A percentile compares a stretch with the other conserved stretches of the same genome.
These are phyloP conservation scores for Chaetodon trifascialis DNA, from an alignment of 2,113 vertebrate species.

Conservation along the genomic window DNA sequence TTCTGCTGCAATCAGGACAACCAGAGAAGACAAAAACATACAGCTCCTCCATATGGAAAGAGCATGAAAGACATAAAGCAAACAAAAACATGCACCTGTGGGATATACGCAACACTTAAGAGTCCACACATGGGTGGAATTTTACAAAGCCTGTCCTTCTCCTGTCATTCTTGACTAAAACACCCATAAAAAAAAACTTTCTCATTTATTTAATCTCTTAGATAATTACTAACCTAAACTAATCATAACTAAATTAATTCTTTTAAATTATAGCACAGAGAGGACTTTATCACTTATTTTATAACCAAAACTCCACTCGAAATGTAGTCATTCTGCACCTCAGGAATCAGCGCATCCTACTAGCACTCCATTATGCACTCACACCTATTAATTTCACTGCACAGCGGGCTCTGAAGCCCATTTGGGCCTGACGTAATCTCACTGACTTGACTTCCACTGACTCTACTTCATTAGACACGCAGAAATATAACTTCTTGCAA, in stretches of 20 bases:
- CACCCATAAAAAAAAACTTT: not conserved
- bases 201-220: not conserved
- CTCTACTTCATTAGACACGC: not conserved
- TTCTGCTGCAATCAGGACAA: not conserved
- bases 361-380: not conserved
- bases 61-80: constrained; percentile 10
- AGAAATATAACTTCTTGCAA: not conserved
- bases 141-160: constrained; percentile 1
- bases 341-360: not conserved
- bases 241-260: not conserved
- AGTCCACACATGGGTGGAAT: not conserved
- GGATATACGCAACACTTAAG: constrained; percentile 1
- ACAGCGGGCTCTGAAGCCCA: constrained; percentile 1
- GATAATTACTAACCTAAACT: not conserved
- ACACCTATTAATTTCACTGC: constrained; percentile 8
- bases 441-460: constrained; percentile 3
- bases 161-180: not conserved
- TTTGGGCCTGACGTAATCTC: not conserved
- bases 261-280: not conserved
- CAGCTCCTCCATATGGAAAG: constrained; percentile 32
- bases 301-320: not conserved
- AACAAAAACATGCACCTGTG: constrained; percentile 27
- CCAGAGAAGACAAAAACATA: constrained; percentile 28
- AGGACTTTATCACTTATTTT: not conserved
- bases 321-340: not conserved